Evolutionary conservation across 2,797 vertebrate genomes (phyloP), one percentile per base, ranked within the genome.

Genomic region (Florisuga fusca): DNA sequence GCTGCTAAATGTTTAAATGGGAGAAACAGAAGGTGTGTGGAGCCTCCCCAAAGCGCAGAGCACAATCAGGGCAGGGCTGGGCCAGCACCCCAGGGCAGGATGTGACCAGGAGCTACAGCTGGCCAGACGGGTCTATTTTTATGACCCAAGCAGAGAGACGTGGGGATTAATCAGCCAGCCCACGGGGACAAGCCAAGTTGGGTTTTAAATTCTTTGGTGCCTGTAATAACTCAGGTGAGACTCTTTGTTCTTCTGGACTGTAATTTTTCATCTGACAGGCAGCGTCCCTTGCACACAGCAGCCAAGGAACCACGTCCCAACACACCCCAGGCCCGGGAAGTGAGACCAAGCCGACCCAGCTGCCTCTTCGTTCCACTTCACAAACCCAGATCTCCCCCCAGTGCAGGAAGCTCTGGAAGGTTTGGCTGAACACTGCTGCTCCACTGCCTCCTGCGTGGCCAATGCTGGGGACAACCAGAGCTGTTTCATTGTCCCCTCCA

Each of bases 181-280:
- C 74, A 72, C 8, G 68, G 63, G 45, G 43, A 72, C 77, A 63
- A 76, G 92, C 80, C 19, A 2, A 18, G 20, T 7, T 68, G 64
- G 41, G 43, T 45, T 80, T 73, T 51, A 36, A 82, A 71, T 61
- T 57, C 91, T 89, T 92, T 62, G 36, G 74, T 36, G 92, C 48
- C 29, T 62, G 25, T 55, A 82, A 93, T 84, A 92, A 82, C 95
- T 92, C 92, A 94, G 95, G 95, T 95, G 92, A 92, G 91, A 22
- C 81, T 27, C 95, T 96, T 90, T 96, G 95, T 87, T 95, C 92
- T 58, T 4, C 16, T 7, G 53, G 88, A 34, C 84, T 79, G 94
- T 79, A 71, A 93, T 93, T 87, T 63, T 7, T 71, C 72, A 31
- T 45, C 12, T n/a, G 89, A 48, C 87, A 15, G 92, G 10, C 84